These are phyloP conservation scores for Sinohyriopsis cumingii DNA, from an alignment of 2,888 invertebrate species.

Conservation along the genomic window DNA sequence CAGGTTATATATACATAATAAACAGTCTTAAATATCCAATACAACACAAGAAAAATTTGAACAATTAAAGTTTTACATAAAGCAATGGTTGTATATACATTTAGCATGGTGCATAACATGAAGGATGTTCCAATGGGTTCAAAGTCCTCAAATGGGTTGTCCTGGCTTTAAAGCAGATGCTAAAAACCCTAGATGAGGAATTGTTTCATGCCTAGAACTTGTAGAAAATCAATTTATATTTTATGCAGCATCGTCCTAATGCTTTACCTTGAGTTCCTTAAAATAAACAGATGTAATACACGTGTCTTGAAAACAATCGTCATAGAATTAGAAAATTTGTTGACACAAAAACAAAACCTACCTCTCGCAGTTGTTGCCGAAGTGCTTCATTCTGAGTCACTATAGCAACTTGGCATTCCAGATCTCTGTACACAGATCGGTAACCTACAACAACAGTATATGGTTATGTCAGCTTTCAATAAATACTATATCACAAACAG, in stretches of 20 bases:
- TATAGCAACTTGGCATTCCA: constrained; percentile 93
- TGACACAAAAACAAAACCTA: constrained; percentile 32
- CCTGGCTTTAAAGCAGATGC: no score
- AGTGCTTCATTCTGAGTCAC: constrained; percentile 83
- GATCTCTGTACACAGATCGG: constrained; percentile 90
- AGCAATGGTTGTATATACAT: no score
- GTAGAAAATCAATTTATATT: no score
- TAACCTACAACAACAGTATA: constrained; percentile 73
- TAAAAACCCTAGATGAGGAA: no score
- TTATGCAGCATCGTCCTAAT: no score
- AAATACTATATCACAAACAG: neutral
- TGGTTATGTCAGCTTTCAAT: constrained; percentile 1
- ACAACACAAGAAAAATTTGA: neutral
- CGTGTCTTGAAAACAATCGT: neutral
- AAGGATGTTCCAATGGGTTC: no score
- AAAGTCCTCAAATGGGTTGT: no score
- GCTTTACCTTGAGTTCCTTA: no score
- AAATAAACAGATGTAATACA: no score
- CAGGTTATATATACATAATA: neutral
- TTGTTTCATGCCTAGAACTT: no score
- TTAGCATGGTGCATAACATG: no score
- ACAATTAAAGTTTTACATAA: no score
- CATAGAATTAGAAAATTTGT: neutral
- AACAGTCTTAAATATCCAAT: neutral
- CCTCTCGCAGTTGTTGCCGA: constrained; percentile 79